Evolutionary conservation across 1,140 invertebrate genomes (phyloP).

Genomic region (Neodiprion pinetum): DNA sequence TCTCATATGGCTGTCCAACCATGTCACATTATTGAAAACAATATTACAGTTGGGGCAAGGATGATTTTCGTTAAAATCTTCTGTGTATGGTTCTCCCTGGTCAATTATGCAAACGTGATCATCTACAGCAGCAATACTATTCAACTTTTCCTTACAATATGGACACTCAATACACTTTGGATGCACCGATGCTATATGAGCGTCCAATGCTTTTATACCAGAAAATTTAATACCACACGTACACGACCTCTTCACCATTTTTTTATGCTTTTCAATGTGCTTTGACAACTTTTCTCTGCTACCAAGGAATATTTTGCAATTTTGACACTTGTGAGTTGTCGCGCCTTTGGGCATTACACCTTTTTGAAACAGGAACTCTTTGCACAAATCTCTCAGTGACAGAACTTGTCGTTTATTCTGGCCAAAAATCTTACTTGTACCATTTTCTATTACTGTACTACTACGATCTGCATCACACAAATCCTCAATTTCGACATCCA

Average conservation of each 20-base stretch:
- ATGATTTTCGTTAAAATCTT: conserved; percentile 29
- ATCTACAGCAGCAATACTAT: conserved; percentile 25
- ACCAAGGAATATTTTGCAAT: conserved; percentile 15
- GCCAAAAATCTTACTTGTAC: neutral
- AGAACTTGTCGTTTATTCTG: conserved; percentile 16
- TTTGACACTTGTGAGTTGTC: conserved; percentile 18
- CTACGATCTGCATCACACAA: conserved; percentile 36
- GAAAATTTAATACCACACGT: conserved; percentile 40
- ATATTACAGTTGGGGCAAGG: conserved; percentile 35
- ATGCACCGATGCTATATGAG: conserved; percentile 37
- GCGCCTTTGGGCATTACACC: neutral
- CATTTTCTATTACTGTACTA: neutral
- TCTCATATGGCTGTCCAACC: conserved; percentile 44
- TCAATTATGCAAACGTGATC: conserved; percentile 38
- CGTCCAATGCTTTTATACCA: conserved; percentile 34
- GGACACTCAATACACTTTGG: conserved; percentile 35
- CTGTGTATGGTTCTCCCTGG: conserved; percentile 26
- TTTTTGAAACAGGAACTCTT: conserved; percentile 19
- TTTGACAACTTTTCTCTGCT: conserved; percentile 20
- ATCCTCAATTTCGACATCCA: conserved; percentile 43
- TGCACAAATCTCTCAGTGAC: conserved; percentile 26
- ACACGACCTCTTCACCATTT: conserved; percentile 30
- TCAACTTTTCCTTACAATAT: conserved; percentile 40
- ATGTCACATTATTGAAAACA: conserved; percentile 16
- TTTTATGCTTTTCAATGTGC: conserved; percentile 19